Conservation (phyloP, 1,140 invertebrate species). For the Oedothorax gibbosus region DNA sequence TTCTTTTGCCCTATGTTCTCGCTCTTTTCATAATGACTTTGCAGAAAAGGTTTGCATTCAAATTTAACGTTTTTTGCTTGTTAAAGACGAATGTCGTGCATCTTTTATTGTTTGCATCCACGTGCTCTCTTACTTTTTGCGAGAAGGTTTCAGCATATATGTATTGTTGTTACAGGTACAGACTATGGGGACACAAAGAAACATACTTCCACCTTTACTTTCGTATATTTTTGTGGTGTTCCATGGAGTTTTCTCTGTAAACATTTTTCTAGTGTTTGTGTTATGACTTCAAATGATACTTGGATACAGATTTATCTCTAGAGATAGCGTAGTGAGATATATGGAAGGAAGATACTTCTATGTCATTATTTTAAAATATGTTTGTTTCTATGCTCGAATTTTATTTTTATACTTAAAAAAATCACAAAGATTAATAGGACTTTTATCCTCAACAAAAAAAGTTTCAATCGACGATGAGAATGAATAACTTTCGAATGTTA, state of each 20-base stretch:
- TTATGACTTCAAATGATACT: not conserved
- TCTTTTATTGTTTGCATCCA: constrained; percentile 46
- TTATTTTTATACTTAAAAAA: too few relatives aligned
- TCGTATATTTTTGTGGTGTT: constrained; percentile 26
- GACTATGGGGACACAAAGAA: constrained; percentile 29
- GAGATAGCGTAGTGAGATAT: not conserved
- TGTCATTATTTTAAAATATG: too few relatives aligned
- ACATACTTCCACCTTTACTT: constrained; percentile 28
- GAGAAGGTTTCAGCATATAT: constrained; percentile 40
- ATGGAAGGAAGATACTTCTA: not conserved
- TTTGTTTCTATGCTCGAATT: too few relatives aligned
- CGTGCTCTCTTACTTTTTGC: not conserved
- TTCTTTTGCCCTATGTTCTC: constrained; percentile 37
- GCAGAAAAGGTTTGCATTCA: constrained; percentile 33
- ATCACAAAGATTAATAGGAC: too few relatives aligned
- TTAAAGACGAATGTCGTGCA: constrained; percentile 34
- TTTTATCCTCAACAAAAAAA: too few relatives aligned
- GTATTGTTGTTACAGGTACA: constrained; percentile 14
- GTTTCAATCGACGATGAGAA: too few relatives aligned
- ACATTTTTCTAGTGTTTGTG: constrained; percentile 2
- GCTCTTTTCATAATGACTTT: constrained; percentile 47
- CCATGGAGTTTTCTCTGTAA: constrained; percentile 9
- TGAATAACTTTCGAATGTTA: too few relatives aligned
- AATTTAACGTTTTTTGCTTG: constrained; percentile 41
- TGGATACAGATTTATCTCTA: constrained; percentile 10